Evolutionary conservation across 1,140 invertebrate genomes (phyloP), one percentile per base, ranked within the genome.

Genomic region (Heliothis subflexa): DNA sequence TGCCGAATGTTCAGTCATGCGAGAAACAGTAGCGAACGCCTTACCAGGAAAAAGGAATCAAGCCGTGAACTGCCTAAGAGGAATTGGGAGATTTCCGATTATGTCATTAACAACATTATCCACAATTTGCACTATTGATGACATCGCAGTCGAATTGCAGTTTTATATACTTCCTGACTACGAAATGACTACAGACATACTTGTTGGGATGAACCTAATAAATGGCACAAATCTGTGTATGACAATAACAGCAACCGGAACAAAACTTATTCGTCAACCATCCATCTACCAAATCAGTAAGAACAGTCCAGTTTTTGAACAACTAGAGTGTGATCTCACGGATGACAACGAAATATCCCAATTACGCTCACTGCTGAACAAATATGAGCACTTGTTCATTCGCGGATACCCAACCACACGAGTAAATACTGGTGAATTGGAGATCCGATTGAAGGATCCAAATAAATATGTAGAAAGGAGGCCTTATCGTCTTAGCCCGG

Each of bases 181-280:
- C 14, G 84, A 87, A 28, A 62, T 84, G 11, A 66, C 13, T 28
- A 54, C 83, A 25, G 79, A 84, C 14, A 81, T 86, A 11, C n/a
- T 87, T 0, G 78, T 87, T 12, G 84, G 82, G 2, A 81, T 78
- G 61, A 78, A 87, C 73, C 57, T 87, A 0, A n/a, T 84, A 21
- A 12, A 80, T 2, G 52, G 79, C 21, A 83, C 84, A 9, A 57
- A 73, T 18, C 52, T 87, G 0, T 74, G 66, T 59, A 77, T 85
- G 4, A 9, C 81, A 12, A 73, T 87, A 9, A 83, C 61, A 33
- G 45, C 77, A 14, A 14, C 47, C 0, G 80, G 82, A 28, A 47
- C 78, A 1, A 84, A 25, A 14, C 66, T 88, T 13, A 13, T 85
- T 40, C 81, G 66, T 21, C 75, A 81, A 73, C 72, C 68, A 25